Evolutionary conservation across 2,797 vertebrate genomes (phyloP), one percentile per base, ranked within the genome.

Genomic region (Lophius americanus): DNA sequence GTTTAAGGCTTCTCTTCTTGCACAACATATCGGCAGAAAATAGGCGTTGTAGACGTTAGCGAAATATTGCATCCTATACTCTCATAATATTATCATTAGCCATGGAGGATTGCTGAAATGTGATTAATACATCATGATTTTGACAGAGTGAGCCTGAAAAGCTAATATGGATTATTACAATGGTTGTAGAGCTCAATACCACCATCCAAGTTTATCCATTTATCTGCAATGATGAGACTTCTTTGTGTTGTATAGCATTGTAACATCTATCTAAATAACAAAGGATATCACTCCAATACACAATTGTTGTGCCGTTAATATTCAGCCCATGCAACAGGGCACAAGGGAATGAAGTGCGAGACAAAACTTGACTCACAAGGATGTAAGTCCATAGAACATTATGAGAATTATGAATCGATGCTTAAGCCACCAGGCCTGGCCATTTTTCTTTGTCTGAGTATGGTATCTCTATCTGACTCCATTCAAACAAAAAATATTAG

Each of bases 221-320:
- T 92, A 94, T 94, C 93, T 91, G 87, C 90, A 88, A 79, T 92
- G 90, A 93, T 92, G 87, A 92, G 91, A 81, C 87, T 89, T 89
- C 75, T 93, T 94, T 93, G 92, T 94, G 90, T 86, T 82, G 83
- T 83, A 82, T 87, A 78, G 84, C 88, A 81, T 78, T 91, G 91
- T 92, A 91, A 87, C 89, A 90, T 93, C 88, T 91, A 89, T 93
- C 91, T 91, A 92, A 93, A 94, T 93, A 92, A 94, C 93, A 93
- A 93, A 93, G 87, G 91, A 86, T 86, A 88, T 86, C 82, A 83
- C 85, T 81, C 88, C 84, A 79, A 77, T 89, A 88, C 81, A 70
- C 79, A 81, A 76, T 90, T 88, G 86, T 82, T 73, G 54, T 89
- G 87, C 85, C 87, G 89, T 92, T 93, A 92, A 93, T 92, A 93